phyloP scores from a whole-genome alignment of 2,797 vertebrate genomes.

The Pseudochirops cupreus region DNA sequence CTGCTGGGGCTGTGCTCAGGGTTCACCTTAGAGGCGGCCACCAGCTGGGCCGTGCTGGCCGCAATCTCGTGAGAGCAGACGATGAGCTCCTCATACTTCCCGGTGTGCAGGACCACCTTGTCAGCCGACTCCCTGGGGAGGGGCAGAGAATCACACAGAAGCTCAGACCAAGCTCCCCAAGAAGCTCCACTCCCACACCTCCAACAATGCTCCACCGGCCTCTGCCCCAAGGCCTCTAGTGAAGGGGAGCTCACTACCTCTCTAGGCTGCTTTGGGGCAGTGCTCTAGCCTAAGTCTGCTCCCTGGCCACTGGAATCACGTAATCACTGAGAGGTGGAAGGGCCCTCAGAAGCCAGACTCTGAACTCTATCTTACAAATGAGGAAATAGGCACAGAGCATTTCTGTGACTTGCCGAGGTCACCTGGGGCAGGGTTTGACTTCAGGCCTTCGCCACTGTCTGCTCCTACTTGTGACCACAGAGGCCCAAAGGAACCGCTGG shows the following conservation, averaged over 20 bases:
- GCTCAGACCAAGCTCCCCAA: accelerated
- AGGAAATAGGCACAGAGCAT: not conserved
- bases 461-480: no score
- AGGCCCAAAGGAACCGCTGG: no score
- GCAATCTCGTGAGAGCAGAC: slow-evolving; percentile 99
- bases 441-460: not conserved
- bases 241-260: not conserved
- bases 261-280: not conserved
- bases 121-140: slow-evolving; percentile 95
- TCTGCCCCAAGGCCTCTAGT: not conserved
- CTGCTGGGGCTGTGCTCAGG: no score
- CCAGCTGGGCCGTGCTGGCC: slow-evolving; percentile 97
- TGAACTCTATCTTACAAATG: not conserved
- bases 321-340: not conserved
- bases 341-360: not conserved
- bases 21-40: slow-evolving; percentile 97
- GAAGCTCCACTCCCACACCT: not conserved
- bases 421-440: not conserved
- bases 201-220: accelerated
- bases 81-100: slow-evolving; percentile 97
- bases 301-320: not conserved
- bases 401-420: not conserved
- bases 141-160: not conserved
- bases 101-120: slow-evolving; percentile 95
- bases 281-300: not conserved